Percentiles rank a stretch among this genome's conserved stretches.
Conservation (phyloP, 1,140 invertebrate genomes). For the Tigriopus japonicus region DNA sequence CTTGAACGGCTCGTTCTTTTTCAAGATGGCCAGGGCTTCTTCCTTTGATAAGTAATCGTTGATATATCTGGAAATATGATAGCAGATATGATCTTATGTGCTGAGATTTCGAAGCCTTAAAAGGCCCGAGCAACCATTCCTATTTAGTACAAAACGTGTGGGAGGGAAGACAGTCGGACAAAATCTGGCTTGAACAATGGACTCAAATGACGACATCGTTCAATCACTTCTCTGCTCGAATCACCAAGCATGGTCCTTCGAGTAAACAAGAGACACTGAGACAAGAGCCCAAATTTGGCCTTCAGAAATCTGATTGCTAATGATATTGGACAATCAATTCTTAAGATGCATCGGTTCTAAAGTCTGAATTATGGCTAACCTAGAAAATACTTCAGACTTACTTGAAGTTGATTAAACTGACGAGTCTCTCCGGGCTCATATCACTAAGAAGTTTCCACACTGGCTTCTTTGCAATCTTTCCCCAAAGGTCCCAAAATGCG, state of each 20-base stretch:
- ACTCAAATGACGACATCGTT: constrained; percentile 33
- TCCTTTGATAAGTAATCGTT: constrained; percentile 37
- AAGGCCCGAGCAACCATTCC: not conserved
- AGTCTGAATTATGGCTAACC: no score
- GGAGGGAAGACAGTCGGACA: no score
- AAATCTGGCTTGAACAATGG: constrained; percentile 3
- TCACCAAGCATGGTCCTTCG: no score
- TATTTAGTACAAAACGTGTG: no score
- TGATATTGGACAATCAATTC: no score
- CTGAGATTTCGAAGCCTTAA: constrained; percentile 6
- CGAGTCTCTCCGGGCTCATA: constrained; percentile 55
- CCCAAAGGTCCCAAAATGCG: constrained; percentile 81
- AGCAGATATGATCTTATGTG: constrained; percentile 1
- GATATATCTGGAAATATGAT: constrained; percentile 18
- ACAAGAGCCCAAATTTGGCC: no score
- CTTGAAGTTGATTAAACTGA: constrained; percentile 69
- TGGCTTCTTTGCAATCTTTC: constrained; percentile 57
- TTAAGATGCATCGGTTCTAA: no score
- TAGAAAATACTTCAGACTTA: constrained; percentile 25
- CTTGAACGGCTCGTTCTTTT: constrained; percentile 35
- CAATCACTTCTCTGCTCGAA: no score
- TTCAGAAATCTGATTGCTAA: no score
- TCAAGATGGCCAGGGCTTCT: constrained; percentile 54
- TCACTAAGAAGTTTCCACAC: constrained; percentile 66
- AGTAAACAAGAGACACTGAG: no score